These are phyloP conservation scores for Dysidea cf. avara DNA, from an alignment of 37 sponge, comb jelly and placozoan genomes.

Conservation along the genomic window DNA sequence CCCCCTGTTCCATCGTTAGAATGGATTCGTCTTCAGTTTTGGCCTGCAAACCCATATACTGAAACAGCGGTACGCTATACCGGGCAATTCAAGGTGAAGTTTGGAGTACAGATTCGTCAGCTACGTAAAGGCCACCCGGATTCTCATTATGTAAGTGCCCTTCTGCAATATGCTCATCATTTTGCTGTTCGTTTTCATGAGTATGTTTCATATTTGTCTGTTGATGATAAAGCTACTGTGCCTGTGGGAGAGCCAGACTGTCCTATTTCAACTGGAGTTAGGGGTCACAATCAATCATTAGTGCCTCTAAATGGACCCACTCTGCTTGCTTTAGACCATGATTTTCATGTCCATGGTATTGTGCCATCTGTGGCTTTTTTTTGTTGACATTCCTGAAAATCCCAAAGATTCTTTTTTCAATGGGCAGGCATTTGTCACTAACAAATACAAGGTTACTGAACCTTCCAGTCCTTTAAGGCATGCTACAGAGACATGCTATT, in stretches of 20 bases:
- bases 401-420: slow-evolving; percentile 15
- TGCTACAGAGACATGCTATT: slow-evolving; percentile 22
- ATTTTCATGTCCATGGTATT: too few relatives aligned
- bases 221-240: too few relatives aligned
- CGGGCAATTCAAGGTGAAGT: too few relatives aligned
- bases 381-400: slow-evolving; percentile 9
- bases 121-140: slow-evolving; percentile 17
- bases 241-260: slow-evolving; percentile 8
- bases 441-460: slow-evolving; percentile 34
- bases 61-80: not conserved
- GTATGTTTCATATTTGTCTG: slow-evolving; percentile 12
- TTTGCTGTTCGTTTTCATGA: slow-evolving; percentile 25
- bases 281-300: too few relatives aligned
- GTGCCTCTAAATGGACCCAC: slow-evolving; percentile 24
- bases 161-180: slow-evolving; percentile 5
- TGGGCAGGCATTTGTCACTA: slow-evolving; percentile 37
- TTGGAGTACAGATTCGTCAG: slow-evolving; percentile 24
- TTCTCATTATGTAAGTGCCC: slow-evolving; percentile 23
- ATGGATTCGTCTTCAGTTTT: slow-evolving; percentile 36
- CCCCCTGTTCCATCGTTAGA: slow-evolving; percentile 19
- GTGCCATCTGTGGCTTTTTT: slow-evolving; percentile 36
- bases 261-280: slow-evolving; percentile 7
- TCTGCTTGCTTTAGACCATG: slow-evolving; percentile 22
- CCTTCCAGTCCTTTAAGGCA: slow-evolving; percentile 29
- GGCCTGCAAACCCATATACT: slow-evolving; percentile 27